phyloP scores from a whole-genome alignment of 2,113 vertebrate genomes.

The Tenrec ecaudatus region DNA sequence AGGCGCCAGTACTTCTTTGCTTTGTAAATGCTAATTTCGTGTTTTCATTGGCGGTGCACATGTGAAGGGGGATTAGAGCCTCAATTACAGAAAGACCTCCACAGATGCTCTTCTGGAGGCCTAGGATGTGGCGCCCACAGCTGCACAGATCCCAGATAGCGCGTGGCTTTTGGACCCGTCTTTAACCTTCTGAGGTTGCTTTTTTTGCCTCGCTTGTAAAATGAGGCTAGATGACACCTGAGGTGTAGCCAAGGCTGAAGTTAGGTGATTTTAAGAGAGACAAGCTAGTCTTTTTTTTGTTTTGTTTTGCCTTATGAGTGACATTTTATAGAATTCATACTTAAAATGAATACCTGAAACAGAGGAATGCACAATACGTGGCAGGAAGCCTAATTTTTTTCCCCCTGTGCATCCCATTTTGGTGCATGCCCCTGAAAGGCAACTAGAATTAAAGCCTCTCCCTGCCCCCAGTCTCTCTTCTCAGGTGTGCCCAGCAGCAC shows the following conservation, averaged over 20 bases:
- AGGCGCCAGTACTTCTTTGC: neutral
- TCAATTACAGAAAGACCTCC: neutral
- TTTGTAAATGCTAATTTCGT: neutral
- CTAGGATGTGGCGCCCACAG: fast-evolving
- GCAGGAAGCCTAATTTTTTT: neutral
- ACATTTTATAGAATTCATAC: neutral
- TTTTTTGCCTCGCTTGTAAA: neutral
- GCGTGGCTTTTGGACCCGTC: neutral
- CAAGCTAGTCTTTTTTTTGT: neutral
- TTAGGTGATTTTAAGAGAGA: neutral
- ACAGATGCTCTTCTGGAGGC: neutral
- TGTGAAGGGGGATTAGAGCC: neutral
- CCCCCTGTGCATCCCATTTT: neutral
- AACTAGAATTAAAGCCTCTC: neutral
- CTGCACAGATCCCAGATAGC: neutral
- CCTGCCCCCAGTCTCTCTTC: neutral
- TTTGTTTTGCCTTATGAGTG: conserved; percentile 21
- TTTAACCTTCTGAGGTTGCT: neutral
- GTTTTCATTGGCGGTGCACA: neutral
- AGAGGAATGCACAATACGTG: neutral
- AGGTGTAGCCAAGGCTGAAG: neutral
- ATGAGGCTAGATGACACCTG: neutral
- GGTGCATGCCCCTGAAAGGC: neutral
- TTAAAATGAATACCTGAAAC: neutral
- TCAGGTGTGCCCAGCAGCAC: neutral